Evolutionary conservation across 1,140 invertebrate genomes (phyloP).

Genomic region (Phymastichus coffea): DNA sequence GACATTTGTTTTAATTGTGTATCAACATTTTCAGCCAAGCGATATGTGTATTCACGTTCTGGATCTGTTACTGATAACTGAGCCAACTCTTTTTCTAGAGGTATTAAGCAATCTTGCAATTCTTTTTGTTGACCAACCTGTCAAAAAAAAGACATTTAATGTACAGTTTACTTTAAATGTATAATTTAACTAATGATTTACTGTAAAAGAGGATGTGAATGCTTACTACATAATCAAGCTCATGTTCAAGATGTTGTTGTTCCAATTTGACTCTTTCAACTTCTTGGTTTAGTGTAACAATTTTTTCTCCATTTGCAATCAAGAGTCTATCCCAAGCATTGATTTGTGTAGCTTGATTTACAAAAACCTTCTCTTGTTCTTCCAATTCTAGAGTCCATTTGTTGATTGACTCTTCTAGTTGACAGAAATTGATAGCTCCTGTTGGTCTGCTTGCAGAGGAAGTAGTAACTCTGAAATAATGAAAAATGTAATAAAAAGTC

Average conservation of each 20-base stretch:
- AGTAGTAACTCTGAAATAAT: conserved; percentile 50
- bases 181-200: neutral
- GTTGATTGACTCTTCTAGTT: conserved; percentile 91
- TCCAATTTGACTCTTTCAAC: conserved; percentile 85
- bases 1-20: conserved; percentile 92
- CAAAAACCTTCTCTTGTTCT: conserved; percentile 90
- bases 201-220: no score
- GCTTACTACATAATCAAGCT: conserved; percentile 86
- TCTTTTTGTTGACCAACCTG: conserved; percentile 83
- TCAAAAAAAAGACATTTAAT: neutral
- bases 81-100: conserved; percentile 78
- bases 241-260: conserved; percentile 86
- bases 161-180: neutral
- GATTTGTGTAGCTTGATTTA: conserved; percentile 91
- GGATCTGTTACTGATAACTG: conserved; percentile 76
- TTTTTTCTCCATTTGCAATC: conserved; percentile 90
- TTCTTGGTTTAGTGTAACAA: conserved; percentile 80
- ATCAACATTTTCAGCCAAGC: conserved; percentile 86
- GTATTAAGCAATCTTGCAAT: conserved; percentile 81
- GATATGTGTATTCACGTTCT: conserved; percentile 84
- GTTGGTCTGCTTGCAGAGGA: conserved; percentile 50
- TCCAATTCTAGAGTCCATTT: conserved; percentile 94
- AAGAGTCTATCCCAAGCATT: conserved; percentile 92
- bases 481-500: conserved; percentile 22
- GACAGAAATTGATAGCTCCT: conserved; percentile 75